Percentiles rank a stretch among this genome's conserved stretches.
Conservation (phyloP, 2,888 invertebrate genomes). For the Lithodes maja region DNA sequence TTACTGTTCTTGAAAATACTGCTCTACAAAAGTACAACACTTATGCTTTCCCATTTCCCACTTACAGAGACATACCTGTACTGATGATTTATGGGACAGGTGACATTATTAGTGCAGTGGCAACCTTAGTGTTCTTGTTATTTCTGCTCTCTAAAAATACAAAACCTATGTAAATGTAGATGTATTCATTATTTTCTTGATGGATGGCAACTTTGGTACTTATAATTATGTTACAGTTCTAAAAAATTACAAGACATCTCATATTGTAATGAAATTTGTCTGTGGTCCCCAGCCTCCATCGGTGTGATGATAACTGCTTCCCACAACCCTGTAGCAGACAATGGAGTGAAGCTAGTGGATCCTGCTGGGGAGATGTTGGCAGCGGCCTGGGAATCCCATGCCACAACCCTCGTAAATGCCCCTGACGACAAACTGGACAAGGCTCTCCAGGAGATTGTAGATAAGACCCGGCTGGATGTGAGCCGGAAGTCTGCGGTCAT, state of each 20-base stretch:
- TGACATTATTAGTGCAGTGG: too few relatives aligned
- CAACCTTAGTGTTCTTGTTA: too few relatives aligned
- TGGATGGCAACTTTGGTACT: background rate
- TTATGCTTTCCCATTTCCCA: too few relatives aligned
- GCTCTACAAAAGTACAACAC: too few relatives aligned
- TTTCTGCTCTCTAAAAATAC: too few relatives aligned
- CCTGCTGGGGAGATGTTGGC: slow-evolving; percentile 98
- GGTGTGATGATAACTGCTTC: slow-evolving; percentile 99
- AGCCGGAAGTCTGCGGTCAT: slow-evolving; percentile 83
- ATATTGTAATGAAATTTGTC: background rate
- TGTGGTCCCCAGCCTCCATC: slow-evolving; percentile 80
- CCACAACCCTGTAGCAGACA: slow-evolving; percentile 96
- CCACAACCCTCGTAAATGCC: slow-evolving; percentile 82
- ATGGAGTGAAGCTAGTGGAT: slow-evolving; percentile 97
- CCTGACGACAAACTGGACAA: slow-evolving; percentile 82
- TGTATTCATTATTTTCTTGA: background rate
- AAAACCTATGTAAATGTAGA: too few relatives aligned
- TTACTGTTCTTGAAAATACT: too few relatives aligned
- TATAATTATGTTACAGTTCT: background rate
- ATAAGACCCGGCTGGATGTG: slow-evolving; percentile 84
- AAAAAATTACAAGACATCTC: background rate
- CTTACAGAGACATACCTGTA: too few relatives aligned
- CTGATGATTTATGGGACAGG: too few relatives aligned
- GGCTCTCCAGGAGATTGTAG: slow-evolving; percentile 82
- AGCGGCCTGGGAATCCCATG: slow-evolving; percentile 91